phyloP scores from a whole-genome alignment of 2,113 vertebrate species.

The Nesogale talazaci region DNA sequence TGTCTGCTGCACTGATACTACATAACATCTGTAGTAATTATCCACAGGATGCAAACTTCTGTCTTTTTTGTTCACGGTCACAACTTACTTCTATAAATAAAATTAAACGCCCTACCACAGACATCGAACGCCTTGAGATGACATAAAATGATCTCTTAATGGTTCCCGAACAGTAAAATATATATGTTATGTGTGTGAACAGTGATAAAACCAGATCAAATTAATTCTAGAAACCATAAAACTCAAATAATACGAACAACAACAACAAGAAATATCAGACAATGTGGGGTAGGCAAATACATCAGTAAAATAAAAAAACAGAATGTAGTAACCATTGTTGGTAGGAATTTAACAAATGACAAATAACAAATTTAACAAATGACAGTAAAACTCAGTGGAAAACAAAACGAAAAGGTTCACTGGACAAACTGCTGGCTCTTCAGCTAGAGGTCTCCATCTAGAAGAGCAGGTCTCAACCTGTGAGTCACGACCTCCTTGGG shows the following conservation, averaged over 20 bases:
- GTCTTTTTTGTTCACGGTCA: neutral
- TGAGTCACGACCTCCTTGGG: too few species aligned
- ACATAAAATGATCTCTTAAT: neutral
- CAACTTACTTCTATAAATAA: neutral
- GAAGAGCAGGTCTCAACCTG: too few species aligned
- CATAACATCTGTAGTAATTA: neutral
- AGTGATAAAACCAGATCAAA: neutral
- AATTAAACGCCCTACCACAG: neutral
- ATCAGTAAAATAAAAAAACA: neutral
- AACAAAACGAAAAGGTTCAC: neutral
- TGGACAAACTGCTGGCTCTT: neutral
- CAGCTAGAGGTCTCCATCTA: neutral
- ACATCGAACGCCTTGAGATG: neutral
- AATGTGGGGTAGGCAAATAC: neutral
- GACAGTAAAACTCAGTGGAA: neutral
- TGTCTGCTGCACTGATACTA: neutral
- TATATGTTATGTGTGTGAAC: neutral
- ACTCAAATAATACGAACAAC: too few species aligned
- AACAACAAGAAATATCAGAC: too few species aligned
- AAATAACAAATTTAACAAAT: neutral
- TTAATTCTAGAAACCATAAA: neutral
- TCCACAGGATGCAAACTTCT: neutral
- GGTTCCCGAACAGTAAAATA: neutral
- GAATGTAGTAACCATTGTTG: neutral
- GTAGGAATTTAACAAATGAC: neutral